Conservation (phyloP, 1,140 invertebrate genomes). For the Batillaria attramentaria region DNA sequence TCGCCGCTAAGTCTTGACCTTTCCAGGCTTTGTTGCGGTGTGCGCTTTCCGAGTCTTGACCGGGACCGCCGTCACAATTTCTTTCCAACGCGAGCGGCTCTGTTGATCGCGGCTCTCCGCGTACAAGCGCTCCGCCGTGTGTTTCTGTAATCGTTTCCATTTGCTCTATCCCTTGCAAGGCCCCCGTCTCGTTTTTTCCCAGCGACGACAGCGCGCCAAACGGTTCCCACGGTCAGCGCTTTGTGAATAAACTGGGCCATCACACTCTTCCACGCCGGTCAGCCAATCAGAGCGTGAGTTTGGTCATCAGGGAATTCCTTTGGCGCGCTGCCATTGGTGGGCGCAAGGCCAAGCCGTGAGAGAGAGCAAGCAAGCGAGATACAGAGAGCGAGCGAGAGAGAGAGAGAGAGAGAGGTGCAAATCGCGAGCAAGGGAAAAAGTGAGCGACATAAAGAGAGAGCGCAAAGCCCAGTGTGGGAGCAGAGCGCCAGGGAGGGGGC, state of each 20-base stretch:
- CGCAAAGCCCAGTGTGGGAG: not conserved
- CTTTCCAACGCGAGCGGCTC: not conserved
- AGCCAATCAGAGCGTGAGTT: conserved; percentile 9
- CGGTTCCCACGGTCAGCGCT: conserved; percentile 22
- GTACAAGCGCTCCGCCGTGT: not conserved
- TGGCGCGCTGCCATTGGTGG: not conserved
- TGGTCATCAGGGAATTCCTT: conserved; percentile 27
- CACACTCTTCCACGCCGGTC: not conserved
- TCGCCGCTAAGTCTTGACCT: not conserved
- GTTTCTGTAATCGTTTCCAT: not conserved
- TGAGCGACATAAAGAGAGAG: not conserved
- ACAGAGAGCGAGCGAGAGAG: not conserved
- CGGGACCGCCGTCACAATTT: not conserved
- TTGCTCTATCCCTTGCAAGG: not conserved
- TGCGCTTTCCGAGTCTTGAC: not conserved
- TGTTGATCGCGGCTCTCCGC: not conserved
- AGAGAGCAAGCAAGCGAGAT: not conserved
- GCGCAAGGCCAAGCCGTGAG: conserved; percentile 2
- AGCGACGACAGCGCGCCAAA: not conserved
- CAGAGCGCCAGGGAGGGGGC: not conserved
- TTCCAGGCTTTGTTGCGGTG: not conserved
- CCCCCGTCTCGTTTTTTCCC: conserved; percentile 2
- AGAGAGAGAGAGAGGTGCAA: not conserved
- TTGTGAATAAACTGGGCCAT: conserved; percentile 35
- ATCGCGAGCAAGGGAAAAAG: not conserved